A percentile compares a stretch with the other conserved stretches of the same genome.
Conservation (phyloP, 2,113 vertebrate species). For the Anarrhichthys ocellatus region DNA sequence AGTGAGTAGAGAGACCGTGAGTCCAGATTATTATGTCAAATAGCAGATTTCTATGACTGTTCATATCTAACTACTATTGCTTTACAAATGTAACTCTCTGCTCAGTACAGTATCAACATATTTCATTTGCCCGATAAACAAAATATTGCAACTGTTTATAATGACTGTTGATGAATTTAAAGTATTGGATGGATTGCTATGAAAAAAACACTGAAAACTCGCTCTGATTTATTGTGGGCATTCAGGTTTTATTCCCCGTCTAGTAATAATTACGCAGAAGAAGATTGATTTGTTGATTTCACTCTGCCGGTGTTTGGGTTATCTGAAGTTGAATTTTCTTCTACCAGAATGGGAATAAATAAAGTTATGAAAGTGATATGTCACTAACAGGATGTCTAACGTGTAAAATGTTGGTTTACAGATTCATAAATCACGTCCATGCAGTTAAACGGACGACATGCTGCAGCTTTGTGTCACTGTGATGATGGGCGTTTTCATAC, state of each 20-base stretch:
- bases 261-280: not conserved
- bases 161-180: slow-evolving; percentile 5
- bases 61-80: not conserved
- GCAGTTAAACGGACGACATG: not conserved
- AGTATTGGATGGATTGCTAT: not conserved
- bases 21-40: not conserved
- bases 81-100: not conserved
- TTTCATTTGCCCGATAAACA: not conserved
- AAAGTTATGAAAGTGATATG: slow-evolving; percentile 5
- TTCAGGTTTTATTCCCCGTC: slow-evolving; percentile 2
- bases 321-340: slow-evolving; percentile 7
- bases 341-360: not conserved
- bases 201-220: not conserved
- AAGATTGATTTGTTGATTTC: not conserved
- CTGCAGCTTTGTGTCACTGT: not conserved
- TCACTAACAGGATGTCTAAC: too few species aligned
- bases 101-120: not conserved
- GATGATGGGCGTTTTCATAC: not conserved
- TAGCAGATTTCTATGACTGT: not conserved
- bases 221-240: not conserved
- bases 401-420: not conserved
- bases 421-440: not conserved
- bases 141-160: not conserved
- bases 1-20: not conserved
- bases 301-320: not conserved